Base-by-base conservation (phyloP, 2,797 vertebrate genomes). In the Lacerta bilineata region DNA sequence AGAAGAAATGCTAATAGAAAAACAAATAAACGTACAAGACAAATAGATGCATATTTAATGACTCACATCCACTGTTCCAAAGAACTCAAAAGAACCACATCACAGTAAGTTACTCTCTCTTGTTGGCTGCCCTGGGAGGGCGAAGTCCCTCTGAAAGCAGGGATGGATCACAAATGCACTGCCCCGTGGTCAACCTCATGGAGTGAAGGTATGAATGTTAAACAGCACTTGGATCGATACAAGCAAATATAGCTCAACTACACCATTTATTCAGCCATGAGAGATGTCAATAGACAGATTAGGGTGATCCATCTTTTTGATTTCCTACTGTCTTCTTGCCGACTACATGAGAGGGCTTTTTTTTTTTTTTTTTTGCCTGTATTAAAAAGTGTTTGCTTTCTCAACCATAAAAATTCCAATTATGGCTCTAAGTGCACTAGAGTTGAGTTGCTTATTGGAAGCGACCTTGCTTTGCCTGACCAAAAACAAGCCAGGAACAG, bases 191-290 rank as follows among this genome's bases (percentile, higher is more conserved):
- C 97, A 98, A 97, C 97, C 97, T 98, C 97, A 89, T 83, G 93
- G 97, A 97, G 97, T 94, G 94, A 96, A 97, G 96, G 96, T 96
- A 97, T 97, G 98, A 98, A 98, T 99, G 98, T 98, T 98, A 98
- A 99, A 96, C 97, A 98, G 98, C 94, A 94, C 90, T 85, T 88
- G 94, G 96, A 98, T 99, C 98, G 96, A 99, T 98, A 98, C 97
- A 97, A 97, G 98, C 98, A 98, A 99, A 98, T 98, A 98, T 98
- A 98, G 98, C 98, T 98, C 98, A 98, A 99, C 98, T 98, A 97
- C 97, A 96, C 97, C 98, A 98, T 99, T 98, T 98, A 98, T 98
- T 98, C 98, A 98, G 97, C 98, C 97, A 97, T 98, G 98, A 98
- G 98, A 98, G 98, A 98, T 98, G 98, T 98, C 98, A 98, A 99